A percentile compares a stretch with the other conserved stretches of the same genome.
phyloP scores from a whole-genome alignment of 1,140 invertebrate genomes.

The Trichonephila clavata region DNA sequence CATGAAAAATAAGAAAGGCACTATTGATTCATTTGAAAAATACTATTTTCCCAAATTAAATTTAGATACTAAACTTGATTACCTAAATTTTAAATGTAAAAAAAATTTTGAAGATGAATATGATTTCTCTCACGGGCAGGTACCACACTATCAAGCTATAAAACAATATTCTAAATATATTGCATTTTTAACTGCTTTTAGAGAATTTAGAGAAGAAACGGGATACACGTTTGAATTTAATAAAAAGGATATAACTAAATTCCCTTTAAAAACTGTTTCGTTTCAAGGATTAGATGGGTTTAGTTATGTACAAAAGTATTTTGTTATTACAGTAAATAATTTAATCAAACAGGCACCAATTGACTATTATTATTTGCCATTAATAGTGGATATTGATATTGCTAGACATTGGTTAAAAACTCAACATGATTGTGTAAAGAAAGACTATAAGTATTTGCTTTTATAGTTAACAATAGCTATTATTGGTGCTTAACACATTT shows the following conservation, averaged over 20 bases:
- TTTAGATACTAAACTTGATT: not conserved
- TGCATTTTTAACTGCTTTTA: no score
- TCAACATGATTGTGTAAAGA: not conserved
- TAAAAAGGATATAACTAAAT: no score
- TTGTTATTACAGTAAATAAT: no score
- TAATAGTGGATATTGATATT: not conserved
- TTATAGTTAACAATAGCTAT: not conserved
- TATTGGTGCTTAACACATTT: not conserved
- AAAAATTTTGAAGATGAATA: not conserved
- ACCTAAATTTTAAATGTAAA: not conserved
- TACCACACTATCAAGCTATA: no score
- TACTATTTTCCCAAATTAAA: not conserved
- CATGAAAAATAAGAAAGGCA: not conserved
- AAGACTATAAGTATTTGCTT: not conserved
- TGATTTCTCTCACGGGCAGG: not conserved
- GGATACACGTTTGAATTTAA: no score
- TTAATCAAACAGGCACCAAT: not conserved
- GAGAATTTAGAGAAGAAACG: no score
- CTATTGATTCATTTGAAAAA: not conserved
- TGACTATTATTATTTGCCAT: not conserved
- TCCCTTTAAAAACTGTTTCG: no score
- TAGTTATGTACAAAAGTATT: no score
- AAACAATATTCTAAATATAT: no score
- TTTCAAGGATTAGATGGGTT: no score
- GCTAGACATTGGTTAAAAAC: not conserved